Percentiles rank a stretch among this genome's conserved stretches.
phyloP scores from a whole-genome alignment of 1,140 invertebrate species.

The Stegodyphus dumicola region DNA sequence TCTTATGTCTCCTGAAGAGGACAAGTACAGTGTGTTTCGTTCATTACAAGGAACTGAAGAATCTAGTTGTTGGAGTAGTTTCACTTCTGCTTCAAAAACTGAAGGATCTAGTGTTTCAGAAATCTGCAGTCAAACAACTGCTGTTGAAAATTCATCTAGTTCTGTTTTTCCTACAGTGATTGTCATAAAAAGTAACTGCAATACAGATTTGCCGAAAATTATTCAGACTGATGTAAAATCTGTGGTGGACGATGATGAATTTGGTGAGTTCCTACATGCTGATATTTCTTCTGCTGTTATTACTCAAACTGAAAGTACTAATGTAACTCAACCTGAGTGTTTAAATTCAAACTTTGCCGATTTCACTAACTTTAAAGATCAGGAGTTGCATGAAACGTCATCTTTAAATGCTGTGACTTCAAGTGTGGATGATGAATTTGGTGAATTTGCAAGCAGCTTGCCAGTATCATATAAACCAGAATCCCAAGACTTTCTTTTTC shows the following conservation, averaged over 20 bases:
- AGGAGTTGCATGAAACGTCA: not conserved
- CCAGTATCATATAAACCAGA: slow-evolving; percentile 41
- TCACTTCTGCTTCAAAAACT: not conserved
- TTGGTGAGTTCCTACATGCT: slow-evolving; percentile 62
- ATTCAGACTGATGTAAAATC: not conserved
- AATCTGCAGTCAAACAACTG: not conserved
- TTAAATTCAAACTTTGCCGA: slow-evolving; percentile 35
- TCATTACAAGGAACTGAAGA: slow-evolving; percentile 51
- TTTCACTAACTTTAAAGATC: slow-evolving; percentile 36
- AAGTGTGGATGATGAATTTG: slow-evolving; percentile 72
- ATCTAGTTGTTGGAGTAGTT: slow-evolving; percentile 17
- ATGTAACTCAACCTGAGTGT: not conserved
- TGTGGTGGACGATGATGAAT: slow-evolving; percentile 55
- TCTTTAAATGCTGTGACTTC: slow-evolving; percentile 59
- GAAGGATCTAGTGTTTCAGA: not conserved
- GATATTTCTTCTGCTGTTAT: slow-evolving; percentile 8
- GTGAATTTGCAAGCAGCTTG: slow-evolving; percentile 69
- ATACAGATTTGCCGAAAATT: slow-evolving; percentile 71
- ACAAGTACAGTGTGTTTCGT: slow-evolving; percentile 70
- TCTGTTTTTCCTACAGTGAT: not conserved
- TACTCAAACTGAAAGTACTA: not conserved
- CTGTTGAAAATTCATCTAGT: not conserved
- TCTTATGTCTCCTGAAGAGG: slow-evolving; percentile 66
- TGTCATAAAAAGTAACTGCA: slow-evolving; percentile 56
- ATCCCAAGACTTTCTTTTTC: slow-evolving; percentile 42